These are phyloP conservation scores for Yponomeuta sedellus DNA, from an alignment of 2,888 invertebrate genomes.

Conservation along the genomic window DNA sequence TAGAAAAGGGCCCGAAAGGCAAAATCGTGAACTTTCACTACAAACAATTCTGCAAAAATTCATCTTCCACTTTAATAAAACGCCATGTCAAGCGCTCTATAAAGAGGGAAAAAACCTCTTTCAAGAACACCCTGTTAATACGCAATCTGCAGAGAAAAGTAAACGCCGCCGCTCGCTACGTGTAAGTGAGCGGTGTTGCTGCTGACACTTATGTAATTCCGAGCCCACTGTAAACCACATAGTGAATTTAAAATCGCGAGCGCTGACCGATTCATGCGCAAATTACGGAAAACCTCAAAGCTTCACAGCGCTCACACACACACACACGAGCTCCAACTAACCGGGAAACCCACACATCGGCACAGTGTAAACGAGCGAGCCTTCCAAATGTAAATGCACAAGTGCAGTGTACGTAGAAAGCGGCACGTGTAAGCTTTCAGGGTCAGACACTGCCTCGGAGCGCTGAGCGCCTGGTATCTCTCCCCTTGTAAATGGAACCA, in stretches of 20 bases:
- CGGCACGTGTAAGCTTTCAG: conserved; percentile 56
- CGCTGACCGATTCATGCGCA: conserved; percentile 28
- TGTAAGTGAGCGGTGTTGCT: background rate
- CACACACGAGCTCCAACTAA: background rate
- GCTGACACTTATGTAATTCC: background rate
- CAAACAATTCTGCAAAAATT: background rate
- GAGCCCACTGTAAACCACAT: background rate
- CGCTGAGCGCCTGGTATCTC: conserved; percentile 52
- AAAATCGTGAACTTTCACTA: background rate
- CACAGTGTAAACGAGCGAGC: conserved; percentile 44
- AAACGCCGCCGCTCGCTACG: background rate
- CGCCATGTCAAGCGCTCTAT: no score
- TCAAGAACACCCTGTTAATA: background rate
- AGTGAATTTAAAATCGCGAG: background rate
- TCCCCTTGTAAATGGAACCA: conserved; percentile 28
- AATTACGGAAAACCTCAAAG: conserved; percentile 67
- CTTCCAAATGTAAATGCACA: conserved; percentile 51
- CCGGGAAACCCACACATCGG: conserved; percentile 28
- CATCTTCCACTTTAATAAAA: background rate
- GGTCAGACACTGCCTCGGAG: conserved; percentile 33
- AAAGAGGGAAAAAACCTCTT: background rate
- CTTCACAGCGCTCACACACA: conserved; percentile 24
- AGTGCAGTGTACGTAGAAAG: conserved; percentile 30
- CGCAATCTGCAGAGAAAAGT: background rate
- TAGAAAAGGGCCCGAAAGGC: no score